phyloP scores from a whole-genome alignment of 2,113 vertebrate species.

The Hylia prasina region DNA sequence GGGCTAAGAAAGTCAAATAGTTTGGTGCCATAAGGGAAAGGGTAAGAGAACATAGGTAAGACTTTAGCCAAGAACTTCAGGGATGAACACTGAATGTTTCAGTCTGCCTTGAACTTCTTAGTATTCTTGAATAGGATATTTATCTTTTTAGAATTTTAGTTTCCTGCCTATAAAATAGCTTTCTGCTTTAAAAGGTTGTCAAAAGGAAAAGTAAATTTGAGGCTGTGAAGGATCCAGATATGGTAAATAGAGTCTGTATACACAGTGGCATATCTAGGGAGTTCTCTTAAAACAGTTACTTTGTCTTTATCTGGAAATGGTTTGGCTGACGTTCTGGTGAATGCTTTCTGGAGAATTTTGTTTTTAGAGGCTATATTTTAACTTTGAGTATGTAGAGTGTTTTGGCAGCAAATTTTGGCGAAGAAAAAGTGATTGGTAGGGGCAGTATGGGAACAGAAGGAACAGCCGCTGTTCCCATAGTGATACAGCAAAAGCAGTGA shows the following conservation, averaged over 20 bases:
- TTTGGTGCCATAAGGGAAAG: background rate
- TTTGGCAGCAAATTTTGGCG: constrained; percentile 24
- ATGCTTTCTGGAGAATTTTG: background rate
- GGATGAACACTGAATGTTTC: background rate
- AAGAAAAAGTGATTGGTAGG: constrained; percentile 28
- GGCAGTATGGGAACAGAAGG: constrained; percentile 11
- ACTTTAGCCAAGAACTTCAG: background rate
- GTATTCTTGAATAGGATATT: background rate
- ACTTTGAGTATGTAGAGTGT: background rate
- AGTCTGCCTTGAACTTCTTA: background rate
- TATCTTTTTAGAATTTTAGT: background rate
- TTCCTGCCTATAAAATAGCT: background rate
- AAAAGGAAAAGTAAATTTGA: background rate
- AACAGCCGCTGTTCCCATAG: constrained; percentile 32
- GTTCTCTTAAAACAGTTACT: background rate
- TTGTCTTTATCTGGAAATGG: background rate
- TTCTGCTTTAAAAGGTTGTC: background rate
- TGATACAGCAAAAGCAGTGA: constrained; percentile 35
- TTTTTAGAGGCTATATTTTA: constrained; percentile 44
- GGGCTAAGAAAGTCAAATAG: background rate
- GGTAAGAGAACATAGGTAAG: background rate
- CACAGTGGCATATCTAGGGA: background rate
- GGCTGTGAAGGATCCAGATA: background rate
- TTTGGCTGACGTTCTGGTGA: background rate
- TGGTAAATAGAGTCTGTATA: background rate